Evolutionary conservation across 2,888 invertebrate genomes (phyloP).

Genomic region (Erebia aethiops): DNA sequence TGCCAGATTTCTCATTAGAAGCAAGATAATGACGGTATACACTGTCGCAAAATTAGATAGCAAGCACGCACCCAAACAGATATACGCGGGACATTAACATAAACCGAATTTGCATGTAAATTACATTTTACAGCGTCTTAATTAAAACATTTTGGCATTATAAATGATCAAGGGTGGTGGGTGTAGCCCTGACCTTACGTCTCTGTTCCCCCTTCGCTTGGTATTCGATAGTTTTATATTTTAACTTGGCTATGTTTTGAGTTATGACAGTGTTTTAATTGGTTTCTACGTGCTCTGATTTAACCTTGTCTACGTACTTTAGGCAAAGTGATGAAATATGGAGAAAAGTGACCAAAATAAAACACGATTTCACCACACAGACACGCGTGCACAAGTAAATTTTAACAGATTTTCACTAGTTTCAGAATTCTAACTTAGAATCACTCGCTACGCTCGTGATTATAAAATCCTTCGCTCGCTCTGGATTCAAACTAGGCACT

Average conservation of each 20-base stretch:
- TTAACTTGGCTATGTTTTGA: conserved; percentile 22
- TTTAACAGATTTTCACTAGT: too few species aligned
- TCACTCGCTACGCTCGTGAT: too few species aligned
- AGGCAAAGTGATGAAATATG: too few species aligned
- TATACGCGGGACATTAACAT: conserved; percentile 83
- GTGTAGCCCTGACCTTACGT: conserved; percentile 70
- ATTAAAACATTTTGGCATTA: conserved; percentile 85
- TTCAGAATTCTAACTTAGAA: too few species aligned
- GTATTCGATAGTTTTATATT: conserved; percentile 70
- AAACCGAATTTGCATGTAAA: conserved; percentile 85
- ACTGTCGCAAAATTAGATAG: conserved; percentile 83
- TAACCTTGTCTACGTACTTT: too few species aligned
- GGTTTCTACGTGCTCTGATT: background rate
- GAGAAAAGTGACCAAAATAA: too few species aligned
- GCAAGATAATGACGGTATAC: conserved; percentile 82
- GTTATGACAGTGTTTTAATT: conserved; percentile 21
- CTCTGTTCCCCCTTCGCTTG: conserved; percentile 54
- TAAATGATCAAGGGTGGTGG: conserved; percentile 80
- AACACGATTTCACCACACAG: too few species aligned
- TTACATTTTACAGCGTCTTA: conserved; percentile 85
- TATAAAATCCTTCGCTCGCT: too few species aligned
- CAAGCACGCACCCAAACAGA: conserved; percentile 83
- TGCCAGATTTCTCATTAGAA: conserved; percentile 83
- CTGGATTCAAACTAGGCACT: too few species aligned
- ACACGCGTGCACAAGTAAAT: too few species aligned